Base-by-base conservation (phyloP, 1,140 invertebrate genomes). In the Drosophila murphyi region DNA sequence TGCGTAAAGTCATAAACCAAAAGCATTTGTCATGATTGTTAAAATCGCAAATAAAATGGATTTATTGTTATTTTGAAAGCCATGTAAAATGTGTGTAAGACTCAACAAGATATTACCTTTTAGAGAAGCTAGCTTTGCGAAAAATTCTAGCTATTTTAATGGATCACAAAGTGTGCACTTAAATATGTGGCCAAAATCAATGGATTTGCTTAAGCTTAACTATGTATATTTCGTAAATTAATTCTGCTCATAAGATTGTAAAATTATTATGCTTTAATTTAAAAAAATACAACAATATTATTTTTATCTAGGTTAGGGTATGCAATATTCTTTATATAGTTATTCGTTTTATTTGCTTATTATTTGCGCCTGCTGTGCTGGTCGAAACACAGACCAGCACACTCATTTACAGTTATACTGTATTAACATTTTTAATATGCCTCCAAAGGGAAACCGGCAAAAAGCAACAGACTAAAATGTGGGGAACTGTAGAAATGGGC, bases 381-480 rank as follows among this genome's bases (percentile, higher is more conserved):
- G 39, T 28, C 59, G 10, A 31, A 69, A 31, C 52, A 12, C 32
- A 52, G 54, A 20, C 39, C 39, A 20, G 10, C 29, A 43, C 7
- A 43, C 7, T 31, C 35, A 56, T 28, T 5, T 10, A 28, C 12
- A 68, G 48, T 52, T 72, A 59, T 59, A 52, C 56, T 65, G 63
- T 48, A 64, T 47, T 71, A 54, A 55, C 45, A 64, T 82, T 76
- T 83, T 82, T 77, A 82, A 79, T 83, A 74, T 50, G 55, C 61
- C 80, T 48, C 35, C 35, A 34, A 48, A 65, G 20, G 12, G 47
- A 69, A 59, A 60, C 45, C 28, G 39, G 31, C 56, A 59, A 67
- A 48, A 59, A 56, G 59, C 47, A 67, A 39, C 41, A 59, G 56
- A 63, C 50, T 74, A 56, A 3, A 65, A 52, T 4, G 3, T 3